A percentile compares a stretch with the other conserved stretches of the same genome.
Conservation (phyloP, 2,888 invertebrate species). For the Limnephilus auricula region DNA sequence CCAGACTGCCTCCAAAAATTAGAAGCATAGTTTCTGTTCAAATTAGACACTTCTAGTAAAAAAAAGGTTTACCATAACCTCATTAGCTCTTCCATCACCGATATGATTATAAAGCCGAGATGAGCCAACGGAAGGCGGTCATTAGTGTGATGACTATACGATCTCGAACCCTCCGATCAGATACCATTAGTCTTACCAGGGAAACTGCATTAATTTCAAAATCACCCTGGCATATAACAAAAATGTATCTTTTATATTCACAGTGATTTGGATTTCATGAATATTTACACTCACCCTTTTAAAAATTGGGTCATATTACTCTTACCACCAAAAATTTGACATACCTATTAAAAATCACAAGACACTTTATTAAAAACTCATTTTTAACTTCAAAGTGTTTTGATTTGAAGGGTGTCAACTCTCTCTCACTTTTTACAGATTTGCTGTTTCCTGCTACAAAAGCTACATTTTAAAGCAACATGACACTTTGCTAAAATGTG, state of each 20-base stretch:
- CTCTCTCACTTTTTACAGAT: background rate
- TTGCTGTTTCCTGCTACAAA: background rate
- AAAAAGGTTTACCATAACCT: background rate
- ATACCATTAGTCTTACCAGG: constrained; percentile 21
- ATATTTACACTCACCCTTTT: background rate
- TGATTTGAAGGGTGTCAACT: background rate
- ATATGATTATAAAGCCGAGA: background rate
- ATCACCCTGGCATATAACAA: background rate
- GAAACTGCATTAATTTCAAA: background rate
- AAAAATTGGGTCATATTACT: background rate
- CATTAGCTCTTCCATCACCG: background rate
- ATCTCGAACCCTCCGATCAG: constrained; percentile 1
- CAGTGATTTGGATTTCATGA: background rate
- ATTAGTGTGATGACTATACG: constrained; percentile 32
- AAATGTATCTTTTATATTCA: background rate
- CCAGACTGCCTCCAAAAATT: no score
- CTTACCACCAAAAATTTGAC: background rate
- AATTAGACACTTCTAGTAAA: no score
- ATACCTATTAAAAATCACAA: background rate
- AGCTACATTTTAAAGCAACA: no score
- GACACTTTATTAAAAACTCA: background rate
- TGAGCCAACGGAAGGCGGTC: constrained; percentile 24
- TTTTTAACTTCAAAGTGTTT: background rate
- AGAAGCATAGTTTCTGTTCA: no score
- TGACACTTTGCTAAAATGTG: no score